Evolutionary conservation across 2,797 vertebrate species (phyloP).

Genomic region (Sebastes kiyomatsui): DNA sequence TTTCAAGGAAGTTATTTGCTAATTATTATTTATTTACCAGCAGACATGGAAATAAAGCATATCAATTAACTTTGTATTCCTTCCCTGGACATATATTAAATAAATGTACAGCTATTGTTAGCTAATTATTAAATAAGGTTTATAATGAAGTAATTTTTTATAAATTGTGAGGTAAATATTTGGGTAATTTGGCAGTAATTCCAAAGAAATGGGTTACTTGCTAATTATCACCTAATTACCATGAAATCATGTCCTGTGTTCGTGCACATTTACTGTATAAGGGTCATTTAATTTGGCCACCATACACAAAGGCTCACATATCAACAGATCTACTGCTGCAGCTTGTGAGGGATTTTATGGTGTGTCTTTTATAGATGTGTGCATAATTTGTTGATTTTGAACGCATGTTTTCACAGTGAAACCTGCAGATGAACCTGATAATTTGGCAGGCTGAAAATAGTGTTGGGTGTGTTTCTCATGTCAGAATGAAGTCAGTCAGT

Average conservation of each 20-base stretch:
- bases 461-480: not conserved
- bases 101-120: too few relatives aligned
- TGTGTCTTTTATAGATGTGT: not conserved
- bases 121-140: too few relatives aligned
- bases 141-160: too few relatives aligned
- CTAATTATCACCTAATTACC: too few relatives aligned
- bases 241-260: not conserved
- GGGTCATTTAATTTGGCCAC: not conserved
- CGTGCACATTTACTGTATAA: not conserved
- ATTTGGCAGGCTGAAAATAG: conserved; percentile 2
- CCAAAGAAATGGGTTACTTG: too few relatives aligned
- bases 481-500: not conserved
- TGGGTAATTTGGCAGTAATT: too few relatives aligned
- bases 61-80: too few relatives aligned
- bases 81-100: too few relatives aligned
- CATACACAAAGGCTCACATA: not conserved
- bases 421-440: not conserved
- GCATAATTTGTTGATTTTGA: not conserved
- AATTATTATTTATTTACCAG: too few relatives aligned
- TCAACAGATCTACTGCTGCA: not conserved
- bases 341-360: not conserved
- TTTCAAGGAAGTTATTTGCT: too few relatives aligned
- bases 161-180: too few relatives aligned
- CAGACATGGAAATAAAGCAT: too few relatives aligned
- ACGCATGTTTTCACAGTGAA: not conserved